Evolutionary conservation across 1,140 invertebrate species (phyloP).

Genomic region (Schlechtendalia chinensis): DNA sequence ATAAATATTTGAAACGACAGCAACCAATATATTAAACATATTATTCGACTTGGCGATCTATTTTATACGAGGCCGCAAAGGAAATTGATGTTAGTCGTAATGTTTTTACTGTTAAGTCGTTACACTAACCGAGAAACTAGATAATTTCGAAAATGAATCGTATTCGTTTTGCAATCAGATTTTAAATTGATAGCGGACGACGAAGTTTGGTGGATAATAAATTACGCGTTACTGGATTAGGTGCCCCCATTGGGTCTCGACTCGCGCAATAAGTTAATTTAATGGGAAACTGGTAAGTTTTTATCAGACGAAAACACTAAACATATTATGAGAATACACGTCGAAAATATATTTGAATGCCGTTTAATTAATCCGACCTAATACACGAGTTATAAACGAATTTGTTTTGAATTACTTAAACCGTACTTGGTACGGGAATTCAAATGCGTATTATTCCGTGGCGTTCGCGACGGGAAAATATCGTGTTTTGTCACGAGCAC

Average conservation of each 20-base stretch:
- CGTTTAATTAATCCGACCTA: neutral
- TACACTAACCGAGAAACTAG: too few relatives aligned
- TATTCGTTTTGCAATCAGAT: neutral
- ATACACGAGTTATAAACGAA: neutral
- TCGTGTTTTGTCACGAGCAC: too few relatives aligned
- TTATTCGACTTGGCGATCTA: too few relatives aligned
- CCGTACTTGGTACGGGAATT: neutral
- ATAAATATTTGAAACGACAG: too few relatives aligned
- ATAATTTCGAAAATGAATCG: neutral
- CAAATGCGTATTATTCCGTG: neutral
- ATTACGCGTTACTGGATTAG: neutral
- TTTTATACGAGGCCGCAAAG: too few relatives aligned
- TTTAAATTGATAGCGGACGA: neutral
- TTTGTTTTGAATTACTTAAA: neutral
- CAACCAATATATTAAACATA: too few relatives aligned
- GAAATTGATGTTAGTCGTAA: too few relatives aligned
- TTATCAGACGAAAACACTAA: constrained; percentile 7
- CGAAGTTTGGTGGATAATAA: neutral
- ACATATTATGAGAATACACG: neutral
- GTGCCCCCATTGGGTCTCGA: neutral
- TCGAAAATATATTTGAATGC: neutral
- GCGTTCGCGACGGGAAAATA: too few relatives aligned
- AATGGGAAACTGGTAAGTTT: constrained; percentile 13
- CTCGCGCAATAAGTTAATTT: constrained; percentile 7
- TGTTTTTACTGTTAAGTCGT: too few relatives aligned